phyloP scores from a whole-genome alignment of 2,113 vertebrate species.

The Leptobrachium leishanense region DNA sequence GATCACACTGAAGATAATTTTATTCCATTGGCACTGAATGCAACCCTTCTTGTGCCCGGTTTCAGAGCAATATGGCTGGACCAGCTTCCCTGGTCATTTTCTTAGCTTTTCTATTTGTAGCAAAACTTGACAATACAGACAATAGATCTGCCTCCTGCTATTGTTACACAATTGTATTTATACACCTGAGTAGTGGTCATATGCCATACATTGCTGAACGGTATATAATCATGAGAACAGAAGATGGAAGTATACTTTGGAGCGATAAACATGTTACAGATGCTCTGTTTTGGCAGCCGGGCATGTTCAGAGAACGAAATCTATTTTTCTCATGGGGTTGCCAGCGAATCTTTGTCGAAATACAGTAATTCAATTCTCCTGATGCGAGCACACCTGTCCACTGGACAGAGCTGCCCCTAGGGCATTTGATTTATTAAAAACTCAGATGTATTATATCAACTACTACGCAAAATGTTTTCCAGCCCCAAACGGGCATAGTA shows the following conservation, averaged over 20 bases:
- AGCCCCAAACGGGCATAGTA: not conserved
- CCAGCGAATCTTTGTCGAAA: constrained; percentile 27
- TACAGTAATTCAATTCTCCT: constrained; percentile 30
- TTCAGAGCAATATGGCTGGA: constrained; percentile 13
- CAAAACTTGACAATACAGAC: constrained; percentile 6
- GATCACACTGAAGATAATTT: constrained; percentile 7
- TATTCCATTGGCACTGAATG: constrained; percentile 35
- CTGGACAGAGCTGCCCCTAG: constrained; percentile 2
- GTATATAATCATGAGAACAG: not conserved
- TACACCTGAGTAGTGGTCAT: constrained; percentile 18
- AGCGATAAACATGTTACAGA: constrained; percentile 26
- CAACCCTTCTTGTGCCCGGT: constrained; percentile 9
- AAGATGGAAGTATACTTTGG: not conserved
- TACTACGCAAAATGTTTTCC: not conserved
- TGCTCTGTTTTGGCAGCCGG: constrained; percentile 33
- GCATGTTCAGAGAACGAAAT: constrained; percentile 18
- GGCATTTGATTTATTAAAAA: constrained; percentile 19
- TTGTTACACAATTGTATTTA: constrained; percentile 28
- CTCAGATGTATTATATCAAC: not conserved
- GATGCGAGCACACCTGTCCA: constrained; percentile 38
- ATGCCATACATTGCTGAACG: constrained; percentile 2
- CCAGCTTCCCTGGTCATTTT: constrained; percentile 35
- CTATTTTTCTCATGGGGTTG: constrained; percentile 13
- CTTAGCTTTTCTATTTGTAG: constrained; percentile 34
- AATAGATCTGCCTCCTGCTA: constrained; percentile 29